These are phyloP conservation scores for Trachythela sp. DNA, from an alignment of 64 coral and sea anemone species.

Conservation along the genomic window DNA sequence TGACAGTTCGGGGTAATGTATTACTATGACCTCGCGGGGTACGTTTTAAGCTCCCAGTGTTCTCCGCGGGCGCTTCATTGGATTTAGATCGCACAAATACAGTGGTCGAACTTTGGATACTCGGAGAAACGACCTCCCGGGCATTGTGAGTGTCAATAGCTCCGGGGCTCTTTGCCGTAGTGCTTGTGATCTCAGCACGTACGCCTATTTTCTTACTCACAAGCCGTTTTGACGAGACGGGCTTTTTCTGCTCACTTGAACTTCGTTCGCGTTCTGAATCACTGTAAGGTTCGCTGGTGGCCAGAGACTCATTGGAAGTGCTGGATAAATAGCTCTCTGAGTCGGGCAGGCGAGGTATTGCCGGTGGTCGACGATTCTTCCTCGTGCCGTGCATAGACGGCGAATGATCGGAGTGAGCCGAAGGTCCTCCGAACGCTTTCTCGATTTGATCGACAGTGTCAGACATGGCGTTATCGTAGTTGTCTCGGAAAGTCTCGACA, in stretches of 20 bases:
- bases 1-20: background rate
- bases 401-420: background rate
- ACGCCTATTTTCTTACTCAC: slow-evolving; percentile 9
- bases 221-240: slow-evolving; percentile 2
- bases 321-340: background rate
- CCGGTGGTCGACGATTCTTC: background rate
- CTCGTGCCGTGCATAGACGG: background rate
- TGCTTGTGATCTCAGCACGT: slow-evolving; percentile 8
- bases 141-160: background rate
- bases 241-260: background rate
- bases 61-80: background rate
- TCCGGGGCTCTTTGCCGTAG: slow-evolving; percentile 7
- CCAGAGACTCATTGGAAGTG: background rate
- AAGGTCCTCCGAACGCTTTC: slow-evolving; percentile 5
- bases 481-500: slow-evolving; percentile 19
- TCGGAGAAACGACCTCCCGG: background rate
- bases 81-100: background rate
- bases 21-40: background rate
- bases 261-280: background rate
- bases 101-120: background rate
- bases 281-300: slow-evolving; percentile 3
- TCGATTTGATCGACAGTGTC: slow-evolving; percentile 7
- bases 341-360: background rate
- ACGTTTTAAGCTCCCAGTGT: background rate
- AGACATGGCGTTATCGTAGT: slow-evolving; percentile 26